Conservation (phyloP, 2,888 invertebrate species). For the Nomada hirtipes region DNA sequence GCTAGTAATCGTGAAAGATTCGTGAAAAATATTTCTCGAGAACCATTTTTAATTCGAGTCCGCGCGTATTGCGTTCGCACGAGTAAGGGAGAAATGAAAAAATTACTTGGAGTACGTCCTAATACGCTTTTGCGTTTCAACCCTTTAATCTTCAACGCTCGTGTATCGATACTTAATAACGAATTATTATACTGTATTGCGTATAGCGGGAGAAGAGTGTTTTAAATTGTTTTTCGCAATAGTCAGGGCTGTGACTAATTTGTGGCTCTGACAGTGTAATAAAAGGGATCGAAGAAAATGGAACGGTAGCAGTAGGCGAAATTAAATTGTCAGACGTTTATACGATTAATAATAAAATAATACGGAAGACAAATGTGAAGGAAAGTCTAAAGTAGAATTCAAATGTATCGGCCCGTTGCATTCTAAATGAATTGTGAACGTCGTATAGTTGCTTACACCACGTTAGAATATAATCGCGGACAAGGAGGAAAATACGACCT, state of each 20-base stretch:
- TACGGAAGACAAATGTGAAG: not conserved
- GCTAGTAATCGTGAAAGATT: not conserved
- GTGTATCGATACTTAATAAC: not conserved
- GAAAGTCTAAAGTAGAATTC: not conserved
- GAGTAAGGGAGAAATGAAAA: not conserved
- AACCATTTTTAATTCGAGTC: not conserved
- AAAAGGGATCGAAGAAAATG: not conserved
- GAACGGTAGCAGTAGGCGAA: not conserved
- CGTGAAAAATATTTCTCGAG: not conserved
- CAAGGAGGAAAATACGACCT: slow-evolving; percentile 47
- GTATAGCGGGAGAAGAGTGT: not conserved
- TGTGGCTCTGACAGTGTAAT: not conserved
- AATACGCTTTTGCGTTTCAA: not conserved
- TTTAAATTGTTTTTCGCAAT: not conserved
- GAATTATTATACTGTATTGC: not conserved
- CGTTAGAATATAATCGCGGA: slow-evolving; percentile 50
- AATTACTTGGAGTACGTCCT: not conserved
- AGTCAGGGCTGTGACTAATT: not conserved
- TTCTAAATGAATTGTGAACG: slow-evolving; percentile 71
- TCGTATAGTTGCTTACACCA: slow-evolving; percentile 73
- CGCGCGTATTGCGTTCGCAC: not conserved
- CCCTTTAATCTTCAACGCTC: not conserved
- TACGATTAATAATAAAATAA: not conserved
- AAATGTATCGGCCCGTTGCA: slow-evolving; percentile 2
- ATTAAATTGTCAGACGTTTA: not conserved